Conservation (phyloP, 2,888 invertebrate species). For the Brassicogethes aeneus region DNA sequence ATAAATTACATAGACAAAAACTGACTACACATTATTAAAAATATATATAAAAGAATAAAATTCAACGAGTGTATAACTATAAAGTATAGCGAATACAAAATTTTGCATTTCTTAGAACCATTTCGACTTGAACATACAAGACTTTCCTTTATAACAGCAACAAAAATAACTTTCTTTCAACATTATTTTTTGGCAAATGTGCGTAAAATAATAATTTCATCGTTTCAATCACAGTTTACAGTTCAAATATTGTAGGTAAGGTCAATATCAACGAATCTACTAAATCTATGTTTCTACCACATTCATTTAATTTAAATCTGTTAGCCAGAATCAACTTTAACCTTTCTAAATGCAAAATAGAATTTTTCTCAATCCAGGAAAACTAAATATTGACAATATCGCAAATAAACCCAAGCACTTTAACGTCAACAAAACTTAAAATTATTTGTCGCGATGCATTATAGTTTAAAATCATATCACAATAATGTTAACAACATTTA, state of each 20-base stretch:
- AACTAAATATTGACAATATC: too few relatives aligned
- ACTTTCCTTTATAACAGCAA: neutral
- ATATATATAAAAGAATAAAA: slow-evolving; percentile 1
- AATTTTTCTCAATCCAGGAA: too few relatives aligned
- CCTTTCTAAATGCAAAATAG: too few relatives aligned
- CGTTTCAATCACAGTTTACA: slow-evolving; percentile 1
- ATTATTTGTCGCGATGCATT: too few relatives aligned
- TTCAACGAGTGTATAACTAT: neutral
- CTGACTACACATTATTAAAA: neutral
- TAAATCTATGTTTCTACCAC: too few relatives aligned
- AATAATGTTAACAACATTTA: too few relatives aligned
- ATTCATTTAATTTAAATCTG: neutral
- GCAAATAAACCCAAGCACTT: too few relatives aligned
- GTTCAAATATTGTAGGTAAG: neutral
- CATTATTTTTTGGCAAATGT: neutral
- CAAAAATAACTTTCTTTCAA: neutral
- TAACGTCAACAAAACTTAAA: too few relatives aligned
- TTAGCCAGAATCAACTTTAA: neutral
- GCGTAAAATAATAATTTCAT: neutral
- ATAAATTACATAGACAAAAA: slow-evolving; percentile 1
- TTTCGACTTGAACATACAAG: neutral
- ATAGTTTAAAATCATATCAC: too few relatives aligned
- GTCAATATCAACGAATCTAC: too few relatives aligned
- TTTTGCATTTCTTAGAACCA: neutral
- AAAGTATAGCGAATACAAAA: neutral